Conservation (phyloP, 1,140 invertebrate genomes). For the Tetragnatha versicolor region DNA sequence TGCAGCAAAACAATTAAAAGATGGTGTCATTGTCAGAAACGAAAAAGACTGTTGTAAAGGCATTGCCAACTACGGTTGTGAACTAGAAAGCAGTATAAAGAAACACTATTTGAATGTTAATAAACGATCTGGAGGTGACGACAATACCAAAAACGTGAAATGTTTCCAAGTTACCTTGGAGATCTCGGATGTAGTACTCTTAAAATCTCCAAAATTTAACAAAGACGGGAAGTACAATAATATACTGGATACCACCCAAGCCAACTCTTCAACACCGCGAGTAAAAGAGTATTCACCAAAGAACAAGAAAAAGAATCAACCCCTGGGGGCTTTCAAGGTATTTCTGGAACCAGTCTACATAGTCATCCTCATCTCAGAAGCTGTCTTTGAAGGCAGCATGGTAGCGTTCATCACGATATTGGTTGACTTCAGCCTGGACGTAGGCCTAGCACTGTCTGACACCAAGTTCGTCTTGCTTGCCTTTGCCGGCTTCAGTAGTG, state of each 20-base stretch:
- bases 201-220: not conserved
- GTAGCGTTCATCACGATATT: not conserved
- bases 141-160: too few relatives aligned
- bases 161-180: not conserved
- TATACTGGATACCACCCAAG: not conserved
- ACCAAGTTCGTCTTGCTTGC: not conserved
- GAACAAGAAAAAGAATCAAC: not conserved
- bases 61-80: too few relatives aligned
- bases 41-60: too few relatives aligned
- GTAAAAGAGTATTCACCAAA: not conserved
- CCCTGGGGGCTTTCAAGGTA: not conserved
- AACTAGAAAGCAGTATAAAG: too few relatives aligned
- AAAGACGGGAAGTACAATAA: not conserved
- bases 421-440: not conserved
- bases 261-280: not conserved
- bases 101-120: too few relatives aligned
- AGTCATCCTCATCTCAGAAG: not conserved
- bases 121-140: too few relatives aligned
- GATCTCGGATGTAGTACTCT: not conserved
- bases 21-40: too few relatives aligned
- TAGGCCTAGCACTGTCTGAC: not conserved
- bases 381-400: not conserved
- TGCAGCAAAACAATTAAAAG: too few relatives aligned
- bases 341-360: too few relatives aligned
- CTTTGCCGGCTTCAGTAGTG: not conserved